A percentile compares a stretch with the other conserved stretches of the same genome.
These are phyloP conservation scores for Parazoanthus darwini DNA, from an alignment of 92 coral and sea anemone genomes.

Conservation along the genomic window DNA sequence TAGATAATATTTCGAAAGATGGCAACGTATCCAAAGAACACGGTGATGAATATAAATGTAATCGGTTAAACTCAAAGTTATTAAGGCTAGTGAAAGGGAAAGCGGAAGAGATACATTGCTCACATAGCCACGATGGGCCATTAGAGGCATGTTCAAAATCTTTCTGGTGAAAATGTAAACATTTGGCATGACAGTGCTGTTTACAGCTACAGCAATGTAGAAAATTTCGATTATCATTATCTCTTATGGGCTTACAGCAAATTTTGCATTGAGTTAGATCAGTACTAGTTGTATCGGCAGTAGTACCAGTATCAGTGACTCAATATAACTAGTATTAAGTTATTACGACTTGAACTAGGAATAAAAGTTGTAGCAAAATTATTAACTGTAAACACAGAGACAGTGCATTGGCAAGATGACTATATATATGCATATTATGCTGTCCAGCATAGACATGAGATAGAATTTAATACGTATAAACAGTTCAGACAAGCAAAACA, in stretches of 20 bases:
- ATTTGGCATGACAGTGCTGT: not conserved
- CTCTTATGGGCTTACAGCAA: not conserved
- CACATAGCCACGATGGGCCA: conserved; percentile 8
- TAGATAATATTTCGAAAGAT: conserved; percentile 39
- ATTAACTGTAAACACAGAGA: no score
- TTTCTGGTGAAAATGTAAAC: conserved; percentile 7
- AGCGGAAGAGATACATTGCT: not conserved
- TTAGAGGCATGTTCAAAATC: not conserved
- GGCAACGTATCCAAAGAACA: conserved; percentile 24
- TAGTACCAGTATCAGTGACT: not conserved
- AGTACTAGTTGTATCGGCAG: not conserved
- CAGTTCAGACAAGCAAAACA: no score
- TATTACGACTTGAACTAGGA: no score
- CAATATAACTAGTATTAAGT: no score
- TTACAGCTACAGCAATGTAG: conserved; percentile 13
- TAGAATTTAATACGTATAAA: no score
- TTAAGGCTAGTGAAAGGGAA: conserved; percentile 21
- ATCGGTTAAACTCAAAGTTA: conserved; percentile 35
- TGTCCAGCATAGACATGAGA: no score
- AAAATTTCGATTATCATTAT: not conserved
- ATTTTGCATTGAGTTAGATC: not conserved
- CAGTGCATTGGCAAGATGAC: no score
- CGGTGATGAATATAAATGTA: not conserved
- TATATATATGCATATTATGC: no score
- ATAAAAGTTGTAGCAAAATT: no score